A percentile compares a stretch with the other conserved stretches of the same genome.
These are phyloP conservation scores for Riparia riparia DNA, from an alignment of 2,113 vertebrate species.

Conservation along the genomic window DNA sequence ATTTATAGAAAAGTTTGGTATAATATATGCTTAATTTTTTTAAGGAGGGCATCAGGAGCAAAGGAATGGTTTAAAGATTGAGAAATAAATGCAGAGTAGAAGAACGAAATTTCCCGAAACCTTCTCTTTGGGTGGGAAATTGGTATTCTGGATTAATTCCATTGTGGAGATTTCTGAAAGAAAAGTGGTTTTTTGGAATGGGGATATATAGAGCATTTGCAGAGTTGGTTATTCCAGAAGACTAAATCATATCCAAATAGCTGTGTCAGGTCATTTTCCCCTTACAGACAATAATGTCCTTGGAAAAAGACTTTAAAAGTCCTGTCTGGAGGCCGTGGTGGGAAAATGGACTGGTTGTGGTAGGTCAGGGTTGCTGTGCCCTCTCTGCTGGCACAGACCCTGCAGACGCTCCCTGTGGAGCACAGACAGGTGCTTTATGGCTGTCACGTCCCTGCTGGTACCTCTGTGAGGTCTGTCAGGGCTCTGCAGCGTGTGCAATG, in stretches of 20 bases:
- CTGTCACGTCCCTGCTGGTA: fast-evolving
- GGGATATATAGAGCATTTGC: not conserved
- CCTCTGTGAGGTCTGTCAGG: not conserved
- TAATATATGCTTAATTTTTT: not conserved
- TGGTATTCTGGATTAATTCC: conserved; percentile 53
- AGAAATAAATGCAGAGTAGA: not conserved
- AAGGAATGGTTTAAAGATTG: not conserved
- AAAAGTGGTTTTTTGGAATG: conserved; percentile 43
- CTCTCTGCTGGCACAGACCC: not conserved
- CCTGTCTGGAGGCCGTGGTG: not conserved
- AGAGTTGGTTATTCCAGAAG: conserved; percentile 39
- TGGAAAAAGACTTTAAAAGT: not conserved
- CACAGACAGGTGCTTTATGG: not conserved
- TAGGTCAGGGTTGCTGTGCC: not conserved
- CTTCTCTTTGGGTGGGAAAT: conserved; percentile 16
- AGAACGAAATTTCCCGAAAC: not conserved
- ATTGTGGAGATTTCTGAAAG: conserved; percentile 28
- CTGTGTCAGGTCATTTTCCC: conserved; percentile 5
- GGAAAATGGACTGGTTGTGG: not conserved
- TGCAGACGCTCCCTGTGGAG: not conserved
- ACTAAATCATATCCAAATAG: conserved; percentile 37
- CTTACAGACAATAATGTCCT: not conserved
- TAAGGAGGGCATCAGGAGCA: not conserved
- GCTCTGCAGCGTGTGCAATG: not conserved
- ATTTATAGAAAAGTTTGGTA: not conserved